Base-by-base conservation (phyloP, 2,797 vertebrate genomes). In the Enteromius trimaculatus region DNA sequence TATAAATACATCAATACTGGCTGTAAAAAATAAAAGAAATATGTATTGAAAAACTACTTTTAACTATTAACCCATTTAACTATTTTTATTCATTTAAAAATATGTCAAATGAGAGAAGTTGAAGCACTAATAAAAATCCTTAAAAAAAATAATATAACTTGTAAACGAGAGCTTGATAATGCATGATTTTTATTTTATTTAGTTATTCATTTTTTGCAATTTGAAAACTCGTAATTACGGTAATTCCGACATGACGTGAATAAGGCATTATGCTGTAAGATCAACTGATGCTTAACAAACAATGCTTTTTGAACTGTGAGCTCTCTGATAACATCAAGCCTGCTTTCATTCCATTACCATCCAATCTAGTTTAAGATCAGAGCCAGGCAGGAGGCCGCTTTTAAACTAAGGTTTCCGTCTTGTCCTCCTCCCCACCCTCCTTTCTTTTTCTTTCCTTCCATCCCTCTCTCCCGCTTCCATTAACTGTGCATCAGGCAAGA, bases 401-500 rank as follows among this genome's bases (percentile, higher is more conserved):
- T 91, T 95, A 96, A 96, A 93, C 94, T 93, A 92, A 96, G 95
- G 92, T 95, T 96, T 96, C 95, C 94, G 92, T 86, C 86, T 74
- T 87, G 87, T 69, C 93, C 44, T 87, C 53, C 84, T 81, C 80
- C 0, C 87, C 80, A 31, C 37, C 60, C 49, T 44, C 49, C 34
- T 71, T 53, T 81, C 60, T 84, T 66, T 66, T 65, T 94, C 94
- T 79, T 84, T 83, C 94, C 91, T 89, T 84, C 86, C 78, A 87
- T 87, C 86, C 84, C 81, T 69, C 94, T 94, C 94, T 95, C 94
- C 94, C 92, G 92, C 91, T 92, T 91, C 93, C 96, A 97, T 98
- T 97, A 97, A 97, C 96, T 97, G 96, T 97, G 96, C 96, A 98
- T 97, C 96, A 97, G 96, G 95, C 95, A 94, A 96, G 97, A 97